These are phyloP conservation scores for Ptychadena robeensis DNA, from an alignment of 2,797 vertebrate species.

Conservation along the genomic window DNA sequence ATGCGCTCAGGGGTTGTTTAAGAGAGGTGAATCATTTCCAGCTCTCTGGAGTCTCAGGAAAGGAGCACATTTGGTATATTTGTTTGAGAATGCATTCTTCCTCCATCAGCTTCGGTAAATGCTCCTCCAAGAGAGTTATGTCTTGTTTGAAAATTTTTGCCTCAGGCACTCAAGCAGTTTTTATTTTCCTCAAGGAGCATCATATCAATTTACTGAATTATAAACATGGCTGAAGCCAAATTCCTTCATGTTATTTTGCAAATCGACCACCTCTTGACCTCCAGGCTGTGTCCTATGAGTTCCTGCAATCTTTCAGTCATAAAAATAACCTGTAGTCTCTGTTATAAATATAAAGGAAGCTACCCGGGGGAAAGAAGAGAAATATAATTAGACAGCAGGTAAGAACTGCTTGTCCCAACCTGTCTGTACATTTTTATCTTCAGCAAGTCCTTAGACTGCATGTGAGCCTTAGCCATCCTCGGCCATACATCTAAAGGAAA, in stretches of 20 bases:
- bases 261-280: constrained; percentile 50
- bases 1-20: constrained; percentile 7
- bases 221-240: constrained; percentile 45
- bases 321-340: constrained; percentile 28
- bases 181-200: constrained; percentile 50
- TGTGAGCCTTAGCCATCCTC: background rate
- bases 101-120: constrained; percentile 20
- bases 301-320: constrained; percentile 34
- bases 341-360: constrained; percentile 16
- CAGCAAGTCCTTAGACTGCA: background rate
- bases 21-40: background rate
- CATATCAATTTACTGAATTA: constrained; percentile 55
- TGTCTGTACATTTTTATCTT: background rate
- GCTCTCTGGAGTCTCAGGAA: background rate
- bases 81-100: constrained; percentile 31
- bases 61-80: constrained; percentile 19
- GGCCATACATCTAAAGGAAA: background rate
- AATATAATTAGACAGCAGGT: constrained; percentile 33
- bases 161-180: constrained; percentile 39
- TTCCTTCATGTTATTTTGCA: constrained; percentile 42
- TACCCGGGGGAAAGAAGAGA: background rate
- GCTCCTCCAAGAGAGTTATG: constrained; percentile 41
- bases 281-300: constrained; percentile 30
- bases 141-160: constrained; percentile 54
- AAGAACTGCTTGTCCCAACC: constrained; percentile 4